A percentile compares a stretch with the other conserved stretches of the same genome.
phyloP scores from a whole-genome alignment of 2,888 invertebrate species.

The Aradus depressus region DNA sequence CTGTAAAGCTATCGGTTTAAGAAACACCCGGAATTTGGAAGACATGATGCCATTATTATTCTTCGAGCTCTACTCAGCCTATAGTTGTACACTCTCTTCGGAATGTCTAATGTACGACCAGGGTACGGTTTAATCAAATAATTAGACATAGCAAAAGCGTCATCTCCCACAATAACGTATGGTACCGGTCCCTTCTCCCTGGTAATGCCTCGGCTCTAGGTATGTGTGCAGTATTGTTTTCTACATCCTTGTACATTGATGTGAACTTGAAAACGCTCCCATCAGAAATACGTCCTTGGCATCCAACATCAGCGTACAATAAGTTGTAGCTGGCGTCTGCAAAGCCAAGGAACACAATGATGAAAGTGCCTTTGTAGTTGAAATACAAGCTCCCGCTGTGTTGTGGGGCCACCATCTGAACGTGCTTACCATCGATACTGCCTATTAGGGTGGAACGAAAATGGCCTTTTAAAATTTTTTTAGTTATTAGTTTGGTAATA shows the following conservation, averaged over 20 bases:
- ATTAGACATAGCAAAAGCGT: constrained; percentile 28
- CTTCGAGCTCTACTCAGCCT: constrained; percentile 27
- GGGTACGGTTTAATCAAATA: constrained; percentile 27
- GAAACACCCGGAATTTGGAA: constrained; percentile 28
- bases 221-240: constrained; percentile 12
- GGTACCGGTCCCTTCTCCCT: constrained; percentile 15
- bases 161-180: constrained; percentile 27
- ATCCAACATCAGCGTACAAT: constrained; percentile 32
- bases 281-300: constrained; percentile 31
- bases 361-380: no score
- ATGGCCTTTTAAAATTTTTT: no score
- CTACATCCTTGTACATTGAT: constrained; percentile 8
- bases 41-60: constrained; percentile 29
- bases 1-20: constrained; percentile 26
- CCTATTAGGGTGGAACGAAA: no score
- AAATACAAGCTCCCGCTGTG: no score
- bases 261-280: constrained; percentile 27
- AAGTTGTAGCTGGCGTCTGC: constrained; percentile 32
- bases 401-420: no score
- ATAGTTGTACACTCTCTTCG: constrained; percentile 27
- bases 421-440: no score
- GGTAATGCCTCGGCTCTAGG: constrained; percentile 14
- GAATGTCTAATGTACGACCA: constrained; percentile 12
- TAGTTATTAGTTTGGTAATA: no score
- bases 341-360: constrained; percentile 30